Evolutionary conservation across 2,888 invertebrate genomes (phyloP), one percentile per base, ranked within the genome.

Genomic region (Andrena chrysosceles): DNA sequence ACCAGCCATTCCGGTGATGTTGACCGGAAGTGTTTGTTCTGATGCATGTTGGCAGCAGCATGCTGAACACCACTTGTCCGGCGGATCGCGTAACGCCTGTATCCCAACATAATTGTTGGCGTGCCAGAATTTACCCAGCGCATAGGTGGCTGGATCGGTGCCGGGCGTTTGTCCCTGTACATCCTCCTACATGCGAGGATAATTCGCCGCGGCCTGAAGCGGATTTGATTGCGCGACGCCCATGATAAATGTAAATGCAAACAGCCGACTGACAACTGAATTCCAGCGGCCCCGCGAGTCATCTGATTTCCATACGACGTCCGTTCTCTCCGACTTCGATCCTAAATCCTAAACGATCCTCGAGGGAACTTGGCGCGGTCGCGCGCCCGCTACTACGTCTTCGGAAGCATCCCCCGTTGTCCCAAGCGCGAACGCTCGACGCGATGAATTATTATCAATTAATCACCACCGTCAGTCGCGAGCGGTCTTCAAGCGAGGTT

Each of bases 171-270:
- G 56, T 70, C 69, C 79, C 66, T 20, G 62, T 31, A 29, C 71
- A 16, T 16, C 26, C 62, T 52, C 49, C 64, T 8, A 62, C 54
- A 70, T 20, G 54, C 72, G 63, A 68, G 83, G 77, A 82, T 73
- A 78, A 78, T 78, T 71, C 83, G 78, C 68, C 59, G 63, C 62
- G 23, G 62, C 49, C 83, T 48, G 74, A 83, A 77, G 74, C 78
- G 78, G 62, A 83, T 83, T 83, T 71, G 77, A 83, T 74, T 77
- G 70, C 69, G 42, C 74, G 56, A 68, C 74, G 67, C 48, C 74
- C 83, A 71, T 79, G 84, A 84, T 76, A 75, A 83, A 83, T 78
- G 78, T 66, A 75, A 84, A 84, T 68, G 84, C 84, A 83, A 84
- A 84, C 71, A 84, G 73, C 63, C 68, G 33, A 63, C 52, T 56